These are phyloP conservation scores for Drosophila anceps DNA, from an alignment of 2,888 invertebrate genomes.

Conservation along the genomic window DNA sequence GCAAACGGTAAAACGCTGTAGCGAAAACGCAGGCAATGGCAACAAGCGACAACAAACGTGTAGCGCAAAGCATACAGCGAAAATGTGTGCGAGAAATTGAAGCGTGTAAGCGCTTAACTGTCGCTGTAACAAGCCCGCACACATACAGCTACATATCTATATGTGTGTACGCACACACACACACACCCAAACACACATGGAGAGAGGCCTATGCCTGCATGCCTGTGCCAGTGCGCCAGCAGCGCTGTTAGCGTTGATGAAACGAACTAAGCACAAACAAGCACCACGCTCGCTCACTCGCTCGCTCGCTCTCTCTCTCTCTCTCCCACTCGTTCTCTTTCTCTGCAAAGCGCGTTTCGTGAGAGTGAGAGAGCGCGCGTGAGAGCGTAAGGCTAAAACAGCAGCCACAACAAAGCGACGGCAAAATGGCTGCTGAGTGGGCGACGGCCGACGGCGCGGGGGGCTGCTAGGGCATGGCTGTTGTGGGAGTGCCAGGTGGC, in stretches of 20 bases:
- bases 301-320: background rate
- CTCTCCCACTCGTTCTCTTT: background rate
- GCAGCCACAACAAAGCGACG: conserved; percentile 65
- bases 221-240: conserved; percentile 16
- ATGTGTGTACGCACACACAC: too few relatives aligned
- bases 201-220: conserved; percentile 5
- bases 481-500: conserved; percentile 43
- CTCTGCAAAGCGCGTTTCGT: conserved; percentile 4
- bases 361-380: conserved; percentile 18
- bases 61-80: conserved; percentile 51
- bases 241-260: conserved; percentile 18
- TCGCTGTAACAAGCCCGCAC: conserved; percentile 61
- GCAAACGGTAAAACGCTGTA: conserved; percentile 38
- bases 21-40: conserved; percentile 49
- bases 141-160: background rate
- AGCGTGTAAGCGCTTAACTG: conserved; percentile 80
- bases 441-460: conserved; percentile 8
- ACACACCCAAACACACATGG: too few relatives aligned
- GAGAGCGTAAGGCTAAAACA: conserved; percentile 39
- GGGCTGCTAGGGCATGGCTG: background rate
- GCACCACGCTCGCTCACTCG: background rate
- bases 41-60: conserved; percentile 51
- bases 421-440: conserved; percentile 50
- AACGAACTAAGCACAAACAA: conserved; percentile 4
- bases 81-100: conserved; percentile 74